phyloP scores from a whole-genome alignment of 1,140 invertebrate genomes.

The Drosophila mayri region DNA sequence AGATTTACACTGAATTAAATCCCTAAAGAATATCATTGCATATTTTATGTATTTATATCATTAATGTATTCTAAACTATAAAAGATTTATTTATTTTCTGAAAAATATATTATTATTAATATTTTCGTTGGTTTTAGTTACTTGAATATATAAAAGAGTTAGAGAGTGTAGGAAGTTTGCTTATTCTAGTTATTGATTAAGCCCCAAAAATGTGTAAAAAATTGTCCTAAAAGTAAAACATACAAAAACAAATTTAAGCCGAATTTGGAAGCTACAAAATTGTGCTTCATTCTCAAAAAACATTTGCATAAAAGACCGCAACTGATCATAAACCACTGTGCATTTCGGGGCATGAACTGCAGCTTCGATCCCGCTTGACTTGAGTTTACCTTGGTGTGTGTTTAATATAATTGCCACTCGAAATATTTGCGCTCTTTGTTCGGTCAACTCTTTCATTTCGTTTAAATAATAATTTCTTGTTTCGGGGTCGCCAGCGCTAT shows the following conservation, averaged over 20 bases:
- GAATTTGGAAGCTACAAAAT: too few relatives aligned
- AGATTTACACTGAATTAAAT: too few relatives aligned
- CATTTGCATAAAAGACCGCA: background rate
- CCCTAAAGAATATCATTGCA: background rate
- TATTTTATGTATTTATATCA: too few relatives aligned
- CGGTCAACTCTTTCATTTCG: conserved; percentile 72
- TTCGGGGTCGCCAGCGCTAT: conserved; percentile 42
- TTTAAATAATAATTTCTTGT: conserved; percentile 47
- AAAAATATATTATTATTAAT: background rate
- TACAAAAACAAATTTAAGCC: too few relatives aligned
- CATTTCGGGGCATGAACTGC: conserved; percentile 9
- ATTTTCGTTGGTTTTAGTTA: background rate
- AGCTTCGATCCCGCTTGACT: conserved; percentile 40
- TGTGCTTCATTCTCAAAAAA: too few relatives aligned
- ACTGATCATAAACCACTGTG: conserved; percentile 10
- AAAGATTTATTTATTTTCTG: too few relatives aligned
- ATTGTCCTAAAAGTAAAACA: too few relatives aligned
- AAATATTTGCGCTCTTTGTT: conserved; percentile 76
- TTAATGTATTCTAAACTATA: too few relatives aligned
- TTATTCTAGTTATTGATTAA: background rate
- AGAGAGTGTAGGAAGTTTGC: background rate
- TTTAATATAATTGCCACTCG: conserved; percentile 82
- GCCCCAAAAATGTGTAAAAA: background rate
- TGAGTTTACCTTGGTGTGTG: conserved; percentile 59
- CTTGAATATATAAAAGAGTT: background rate